Evolutionary conservation across 30 jellyfish, hydroid and myxozoan species (phyloP), one percentile per base, ranked within the genome.

Genomic region (Hydractinia symbiolongicarpus): DNA sequence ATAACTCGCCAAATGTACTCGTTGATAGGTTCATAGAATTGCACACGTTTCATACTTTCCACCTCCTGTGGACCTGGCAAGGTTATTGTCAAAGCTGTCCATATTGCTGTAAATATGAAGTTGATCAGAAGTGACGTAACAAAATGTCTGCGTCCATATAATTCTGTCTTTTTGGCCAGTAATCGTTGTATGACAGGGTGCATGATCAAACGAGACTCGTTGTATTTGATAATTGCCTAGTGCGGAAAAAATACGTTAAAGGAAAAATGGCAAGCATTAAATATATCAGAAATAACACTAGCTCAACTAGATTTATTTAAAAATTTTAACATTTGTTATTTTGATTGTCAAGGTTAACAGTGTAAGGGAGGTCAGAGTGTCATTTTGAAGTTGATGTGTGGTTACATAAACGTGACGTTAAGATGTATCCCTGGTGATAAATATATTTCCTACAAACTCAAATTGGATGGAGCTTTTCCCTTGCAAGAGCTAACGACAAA

Each of bases 141-240:
- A 30, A 95, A 94, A 5, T 89, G 77, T 87, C 99, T 80, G 77
- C 89, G 95, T 4, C 99, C 99, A 78, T 83, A 94, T 53, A 94
- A 66, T 55, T 88, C 95, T 92, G 96, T 84, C 79, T 94, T 94
- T 58, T 89, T 95, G 53, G 84, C 89, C 9, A 94, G 91, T 11
- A 94, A 78, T 58, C 99, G 61, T 7, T 95, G 95, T 5, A 94
- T 88, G 51, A 95, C 99, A 8, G 99, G 99, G 66, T 94, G 99
- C 99, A 94, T 94, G 56, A 94, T 94, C n/a, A 94, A 83, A 51
- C 88, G 89, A 16, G 89, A 83, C 49, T 94, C 99, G 10, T 93
- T 81, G 67, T 94, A 88, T 62, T 88, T 93, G 0, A 94, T 94
- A 21, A 91, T 83, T 54, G 87, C 98, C 98, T 91, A 69, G 8